phyloP scores from a whole-genome alignment of 37 sponge, comb jelly and placozoan genomes.

The Diacarnus erythraeanus region DNA sequence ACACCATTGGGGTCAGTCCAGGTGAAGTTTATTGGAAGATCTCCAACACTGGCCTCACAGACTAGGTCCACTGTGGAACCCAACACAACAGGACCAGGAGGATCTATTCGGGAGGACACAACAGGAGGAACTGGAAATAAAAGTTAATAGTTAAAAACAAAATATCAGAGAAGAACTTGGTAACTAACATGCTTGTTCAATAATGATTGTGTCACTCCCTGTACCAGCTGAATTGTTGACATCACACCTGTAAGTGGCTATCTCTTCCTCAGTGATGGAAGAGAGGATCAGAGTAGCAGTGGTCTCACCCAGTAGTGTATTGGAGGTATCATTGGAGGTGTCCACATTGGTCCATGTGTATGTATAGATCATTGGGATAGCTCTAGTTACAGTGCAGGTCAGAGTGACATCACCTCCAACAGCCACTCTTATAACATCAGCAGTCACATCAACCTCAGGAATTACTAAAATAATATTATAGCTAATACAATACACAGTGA shows the following conservation, averaged over 20 bases:
- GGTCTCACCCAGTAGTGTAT: background rate
- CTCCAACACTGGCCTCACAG: background rate
- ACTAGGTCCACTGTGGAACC: background rate
- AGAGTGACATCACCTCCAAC: conserved; percentile 1
- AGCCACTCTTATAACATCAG: conserved; percentile 1
- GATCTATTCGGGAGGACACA: background rate
- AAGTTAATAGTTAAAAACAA: too few relatives aligned
- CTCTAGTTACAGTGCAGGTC: conserved; percentile 9
- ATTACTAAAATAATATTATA: too few relatives aligned
- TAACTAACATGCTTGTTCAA: too few relatives aligned
- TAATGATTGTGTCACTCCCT: background rate
- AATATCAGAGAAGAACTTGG: too few relatives aligned
- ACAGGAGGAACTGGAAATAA: background rate
- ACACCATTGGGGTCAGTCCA: too few relatives aligned
- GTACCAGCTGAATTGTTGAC: background rate
- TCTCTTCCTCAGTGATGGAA: too few relatives aligned
- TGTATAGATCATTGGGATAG: conserved; percentile 1
- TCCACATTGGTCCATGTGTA: conserved; percentile 26
- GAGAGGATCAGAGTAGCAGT: background rate
- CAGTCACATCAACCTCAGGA: conserved; percentile 21
- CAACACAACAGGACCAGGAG: background rate
- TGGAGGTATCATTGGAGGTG: background rate
- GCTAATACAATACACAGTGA: too few relatives aligned
- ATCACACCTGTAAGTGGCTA: too few relatives aligned
- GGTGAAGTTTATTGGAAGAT: too few relatives aligned